Percentiles rank a stretch among this genome's conserved stretches.
These are phyloP conservation scores for Epinephelus cyanopodus DNA, from an alignment of 2,113 vertebrate species.

Conservation along the genomic window DNA sequence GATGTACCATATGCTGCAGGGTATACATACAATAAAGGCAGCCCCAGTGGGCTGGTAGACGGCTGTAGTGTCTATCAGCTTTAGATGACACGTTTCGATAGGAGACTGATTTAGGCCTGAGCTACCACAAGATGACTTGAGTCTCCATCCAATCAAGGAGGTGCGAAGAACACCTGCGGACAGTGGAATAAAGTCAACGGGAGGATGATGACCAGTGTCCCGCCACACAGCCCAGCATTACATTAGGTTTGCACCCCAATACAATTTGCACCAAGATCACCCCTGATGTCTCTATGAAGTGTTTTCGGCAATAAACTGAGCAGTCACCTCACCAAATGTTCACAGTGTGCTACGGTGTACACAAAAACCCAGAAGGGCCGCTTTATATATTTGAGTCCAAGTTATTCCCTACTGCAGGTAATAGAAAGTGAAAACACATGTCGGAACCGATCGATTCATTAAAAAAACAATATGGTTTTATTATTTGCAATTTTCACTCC, in stretches of 20 bases:
- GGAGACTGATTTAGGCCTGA: constrained; percentile 77
- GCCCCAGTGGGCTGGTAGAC: constrained; percentile 59
- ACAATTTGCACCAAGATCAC: constrained; percentile 69
- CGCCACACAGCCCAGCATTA: constrained; percentile 58
- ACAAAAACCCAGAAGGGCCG: neutral
- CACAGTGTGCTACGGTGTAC: constrained; percentile 30
- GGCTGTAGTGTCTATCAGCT: constrained; percentile 82
- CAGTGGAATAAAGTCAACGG: constrained; percentile 76
- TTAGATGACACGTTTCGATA: constrained; percentile 83
- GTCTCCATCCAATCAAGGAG: constrained; percentile 82
- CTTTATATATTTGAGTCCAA: constrained; percentile 53
- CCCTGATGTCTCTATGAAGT: constrained; percentile 66
- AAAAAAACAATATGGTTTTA: constrained; percentile 18
- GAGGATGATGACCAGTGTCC: constrained; percentile 67
- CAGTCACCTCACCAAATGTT: constrained; percentile 56
- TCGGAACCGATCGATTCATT: constrained; percentile 53
- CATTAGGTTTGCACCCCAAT: constrained; percentile 67
- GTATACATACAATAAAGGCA: constrained; percentile 74
- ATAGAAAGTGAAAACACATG: constrained; percentile 63
- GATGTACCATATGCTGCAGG: constrained; percentile 75
- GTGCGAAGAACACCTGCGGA: constrained; percentile 82
- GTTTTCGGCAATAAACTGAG: constrained; percentile 67
- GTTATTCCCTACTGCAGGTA: constrained; percentile 36
- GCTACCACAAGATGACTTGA: constrained; percentile 75
- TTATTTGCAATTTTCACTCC: constrained; percentile 36